Conservation (phyloP, 2,113 vertebrate genomes). For the Cisticola juncidis region DNA sequence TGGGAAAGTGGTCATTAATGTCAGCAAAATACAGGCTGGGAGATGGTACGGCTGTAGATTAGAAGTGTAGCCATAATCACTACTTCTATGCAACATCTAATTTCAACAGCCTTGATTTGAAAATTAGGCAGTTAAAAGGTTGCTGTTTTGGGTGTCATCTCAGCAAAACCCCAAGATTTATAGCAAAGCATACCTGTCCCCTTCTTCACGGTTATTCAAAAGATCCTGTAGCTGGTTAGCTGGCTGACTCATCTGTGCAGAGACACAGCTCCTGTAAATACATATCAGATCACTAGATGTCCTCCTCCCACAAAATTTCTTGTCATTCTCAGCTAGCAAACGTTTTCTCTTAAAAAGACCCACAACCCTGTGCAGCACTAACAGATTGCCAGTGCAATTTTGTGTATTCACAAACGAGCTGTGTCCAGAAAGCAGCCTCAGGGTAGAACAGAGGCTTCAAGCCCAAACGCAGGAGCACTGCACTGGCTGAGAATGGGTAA, state of each 20-base stretch:
- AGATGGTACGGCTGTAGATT: not conserved
- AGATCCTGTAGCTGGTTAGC: not conserved
- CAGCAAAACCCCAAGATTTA: not conserved
- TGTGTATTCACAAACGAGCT: fast-evolving
- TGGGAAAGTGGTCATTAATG: not conserved
- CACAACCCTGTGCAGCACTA: not conserved
- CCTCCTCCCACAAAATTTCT: constrained; percentile 37
- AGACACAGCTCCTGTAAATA: not conserved
- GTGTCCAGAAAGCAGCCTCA: not conserved
- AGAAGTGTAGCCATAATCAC: not conserved
- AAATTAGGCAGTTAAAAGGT: not conserved
- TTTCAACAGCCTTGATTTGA: not conserved
- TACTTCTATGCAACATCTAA: not conserved
- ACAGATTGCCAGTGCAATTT: not conserved
- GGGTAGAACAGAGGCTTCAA: not conserved
- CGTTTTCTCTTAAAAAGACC: not conserved
- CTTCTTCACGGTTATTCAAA: not conserved
- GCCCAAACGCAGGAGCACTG: fast-evolving
- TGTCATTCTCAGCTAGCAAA: not conserved
- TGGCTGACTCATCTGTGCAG: not conserved
- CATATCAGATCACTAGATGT: constrained; percentile 35
- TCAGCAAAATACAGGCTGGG: not conserved
- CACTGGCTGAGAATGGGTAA: not conserved
- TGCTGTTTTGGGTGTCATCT: not conserved
- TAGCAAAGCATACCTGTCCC: not conserved